Percentiles rank a stretch among this genome's conserved stretches.
phyloP scores from a whole-genome alignment of 2,888 invertebrate species.

The Thereva unica region DNA sequence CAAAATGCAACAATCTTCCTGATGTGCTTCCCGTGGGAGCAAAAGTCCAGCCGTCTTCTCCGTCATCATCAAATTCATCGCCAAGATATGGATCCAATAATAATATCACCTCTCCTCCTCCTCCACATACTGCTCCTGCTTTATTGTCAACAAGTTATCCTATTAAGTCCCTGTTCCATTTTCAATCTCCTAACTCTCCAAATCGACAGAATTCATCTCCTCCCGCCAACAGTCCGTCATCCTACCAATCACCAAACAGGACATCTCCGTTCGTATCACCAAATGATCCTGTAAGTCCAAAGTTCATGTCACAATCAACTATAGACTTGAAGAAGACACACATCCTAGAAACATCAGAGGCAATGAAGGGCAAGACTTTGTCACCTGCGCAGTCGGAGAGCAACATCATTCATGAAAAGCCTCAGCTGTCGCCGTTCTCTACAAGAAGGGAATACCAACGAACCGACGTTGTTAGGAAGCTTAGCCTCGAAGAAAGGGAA shows the following conservation, averaged over 20 bases:
- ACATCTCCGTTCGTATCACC: slow-evolving; percentile 1
- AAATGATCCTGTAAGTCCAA: slow-evolving; percentile 49
- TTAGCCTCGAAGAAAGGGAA: slow-evolving; percentile 46
- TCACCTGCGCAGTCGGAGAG: slow-evolving; percentile 57
- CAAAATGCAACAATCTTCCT: slow-evolving; percentile 59
- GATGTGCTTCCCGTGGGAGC: slow-evolving; percentile 64
- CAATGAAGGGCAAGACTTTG: slow-evolving; percentile 42
- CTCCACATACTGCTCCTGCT: slow-evolving; percentile 49
- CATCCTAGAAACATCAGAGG: slow-evolving; percentile 53
- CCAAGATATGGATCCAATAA: slow-evolving; percentile 55
- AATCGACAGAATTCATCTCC: slow-evolving; percentile 45
- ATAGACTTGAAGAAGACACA: slow-evolving; percentile 57
- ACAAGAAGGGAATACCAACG: slow-evolving; percentile 45
- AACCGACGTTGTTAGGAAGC: slow-evolving; percentile 44
- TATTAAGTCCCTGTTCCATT: slow-evolving; percentile 50
- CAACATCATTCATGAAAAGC: slow-evolving; percentile 46
- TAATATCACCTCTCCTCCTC: slow-evolving; percentile 48
- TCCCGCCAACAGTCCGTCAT: slow-evolving; percentile 6
- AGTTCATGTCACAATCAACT: slow-evolving; percentile 55
- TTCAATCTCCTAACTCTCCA: slow-evolving; percentile 42
- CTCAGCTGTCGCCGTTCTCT: slow-evolving; percentile 35
- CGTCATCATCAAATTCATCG: slow-evolving; percentile 46
- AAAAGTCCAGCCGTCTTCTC: slow-evolving; percentile 55
- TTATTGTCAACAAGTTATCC: slow-evolving; percentile 41
- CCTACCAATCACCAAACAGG: slow-evolving; percentile 8